Evolutionary conservation across 1,140 invertebrate genomes (phyloP).

Genomic region (Cydia strobilella): DNA sequence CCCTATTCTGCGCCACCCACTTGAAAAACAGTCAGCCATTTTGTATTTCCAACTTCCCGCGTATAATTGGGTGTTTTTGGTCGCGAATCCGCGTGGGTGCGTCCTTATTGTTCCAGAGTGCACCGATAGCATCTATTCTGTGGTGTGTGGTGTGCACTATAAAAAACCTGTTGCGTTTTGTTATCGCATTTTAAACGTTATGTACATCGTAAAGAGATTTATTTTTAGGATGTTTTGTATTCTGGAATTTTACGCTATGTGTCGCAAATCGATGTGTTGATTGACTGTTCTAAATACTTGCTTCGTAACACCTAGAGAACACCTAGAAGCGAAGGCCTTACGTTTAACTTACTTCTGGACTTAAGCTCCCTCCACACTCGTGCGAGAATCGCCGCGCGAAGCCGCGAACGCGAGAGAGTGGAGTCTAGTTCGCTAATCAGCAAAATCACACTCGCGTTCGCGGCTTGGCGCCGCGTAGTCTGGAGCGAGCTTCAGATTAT

Average conservation of each 20-base stretch:
- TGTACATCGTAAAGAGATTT: not conserved
- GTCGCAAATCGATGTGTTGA: too few relatives aligned
- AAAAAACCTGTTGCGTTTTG: not conserved
- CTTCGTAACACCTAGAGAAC: too few relatives aligned
- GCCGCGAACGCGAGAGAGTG: too few relatives aligned
- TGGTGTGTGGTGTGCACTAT: not conserved
- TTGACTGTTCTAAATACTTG: too few relatives aligned
- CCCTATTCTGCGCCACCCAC: not conserved
- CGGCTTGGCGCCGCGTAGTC: too few relatives aligned
- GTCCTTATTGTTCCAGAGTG: conserved; percentile 2
- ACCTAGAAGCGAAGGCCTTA: too few relatives aligned
- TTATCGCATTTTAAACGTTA: not conserved
- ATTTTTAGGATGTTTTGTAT: not conserved
- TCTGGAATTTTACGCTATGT: not conserved
- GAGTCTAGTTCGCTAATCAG: too few relatives aligned
- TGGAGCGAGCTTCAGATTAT: too few relatives aligned
- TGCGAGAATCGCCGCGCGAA: too few relatives aligned
- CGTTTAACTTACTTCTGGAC: too few relatives aligned
- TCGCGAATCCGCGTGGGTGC: not conserved
- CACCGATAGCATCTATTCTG: conserved; percentile 5
- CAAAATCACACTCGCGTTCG: too few relatives aligned
- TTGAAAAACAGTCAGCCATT: not conserved
- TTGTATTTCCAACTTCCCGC: not conserved
- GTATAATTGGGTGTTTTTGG: not conserved
- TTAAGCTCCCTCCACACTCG: too few relatives aligned